A percentile compares a stretch with the other conserved stretches of the same genome.
Evolutionary conservation across 2,113 vertebrate genomes (phyloP).

Genomic region (Condylura cristata): DNA sequence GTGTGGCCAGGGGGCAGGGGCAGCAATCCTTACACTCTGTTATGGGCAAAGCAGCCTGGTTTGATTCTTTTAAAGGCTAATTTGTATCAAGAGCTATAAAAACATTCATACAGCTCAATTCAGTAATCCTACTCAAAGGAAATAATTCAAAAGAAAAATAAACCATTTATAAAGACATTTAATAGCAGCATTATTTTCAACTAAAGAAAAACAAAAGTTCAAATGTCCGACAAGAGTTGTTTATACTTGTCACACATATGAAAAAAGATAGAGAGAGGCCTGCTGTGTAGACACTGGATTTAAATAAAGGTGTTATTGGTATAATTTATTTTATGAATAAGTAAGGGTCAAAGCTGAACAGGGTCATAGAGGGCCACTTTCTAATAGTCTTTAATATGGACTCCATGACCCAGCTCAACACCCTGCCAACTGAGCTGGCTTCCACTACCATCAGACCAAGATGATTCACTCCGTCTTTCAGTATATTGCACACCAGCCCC

Average conservation of each 20-base stretch:
- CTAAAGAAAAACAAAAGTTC: constrained; percentile 41
- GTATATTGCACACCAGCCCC: not conserved
- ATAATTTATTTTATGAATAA: constrained; percentile 43
- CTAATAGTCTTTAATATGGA: not conserved
- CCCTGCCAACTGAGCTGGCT: not conserved
- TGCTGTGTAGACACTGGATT: not conserved
- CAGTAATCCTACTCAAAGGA: constrained; percentile 10
- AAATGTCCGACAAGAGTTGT: constrained; percentile 31
- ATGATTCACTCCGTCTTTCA: not conserved
- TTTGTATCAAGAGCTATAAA: constrained; percentile 59
- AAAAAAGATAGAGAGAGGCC: constrained; percentile 53
- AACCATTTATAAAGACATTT: constrained; percentile 59
- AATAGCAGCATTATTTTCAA: constrained; percentile 56
- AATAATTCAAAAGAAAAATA: constrained; percentile 63
- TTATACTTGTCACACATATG: not conserved
- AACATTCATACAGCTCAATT: not conserved
- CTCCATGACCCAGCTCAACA: not conserved
- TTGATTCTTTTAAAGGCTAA: constrained; percentile 40
- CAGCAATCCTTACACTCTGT: not conserved
- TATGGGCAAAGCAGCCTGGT: not conserved
- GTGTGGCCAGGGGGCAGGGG: not conserved
- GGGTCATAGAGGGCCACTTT: not conserved
- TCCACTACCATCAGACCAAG: not conserved
- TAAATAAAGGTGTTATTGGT: constrained; percentile 30
- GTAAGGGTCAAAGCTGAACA: constrained; percentile 44